A percentile compares a stretch with the other conserved stretches of the same genome.
phyloP scores from a whole-genome alignment of 2,797 vertebrate genomes.

The Sylvilagus floridanus region DNA sequence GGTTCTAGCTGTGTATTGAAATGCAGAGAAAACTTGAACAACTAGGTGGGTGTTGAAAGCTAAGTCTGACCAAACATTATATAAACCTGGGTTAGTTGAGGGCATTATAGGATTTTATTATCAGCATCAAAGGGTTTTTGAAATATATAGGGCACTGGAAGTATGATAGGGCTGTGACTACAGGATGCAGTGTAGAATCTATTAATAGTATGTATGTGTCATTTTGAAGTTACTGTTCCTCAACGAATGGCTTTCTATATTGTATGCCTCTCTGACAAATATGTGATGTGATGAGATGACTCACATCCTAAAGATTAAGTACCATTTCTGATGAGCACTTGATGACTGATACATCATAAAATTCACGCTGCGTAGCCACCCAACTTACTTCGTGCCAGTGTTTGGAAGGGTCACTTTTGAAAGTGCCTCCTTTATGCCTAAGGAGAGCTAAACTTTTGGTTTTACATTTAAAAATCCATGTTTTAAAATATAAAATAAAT shows the following conservation, averaged over 20 bases:
- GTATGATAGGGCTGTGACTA: not conserved
- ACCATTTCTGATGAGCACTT: constrained; percentile 26
- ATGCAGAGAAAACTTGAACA: not conserved
- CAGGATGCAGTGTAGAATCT: not conserved
- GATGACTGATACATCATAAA: constrained; percentile 63
- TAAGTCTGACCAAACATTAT: not conserved
- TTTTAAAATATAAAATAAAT: not conserved
- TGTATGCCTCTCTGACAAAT: not conserved
- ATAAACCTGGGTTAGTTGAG: not conserved
- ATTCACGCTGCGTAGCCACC: not conserved
- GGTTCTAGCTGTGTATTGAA: not conserved
- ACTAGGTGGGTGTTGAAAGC: not conserved
- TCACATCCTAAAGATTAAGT: constrained; percentile 71
- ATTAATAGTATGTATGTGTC: not conserved
- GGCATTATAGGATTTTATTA: not conserved
- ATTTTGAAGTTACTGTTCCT: constrained; percentile 40
- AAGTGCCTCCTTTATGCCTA: not conserved
- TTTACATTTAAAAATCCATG: not conserved
- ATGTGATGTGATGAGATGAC: constrained; percentile 52
- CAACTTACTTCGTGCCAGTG: not conserved
- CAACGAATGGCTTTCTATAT: constrained; percentile 61
- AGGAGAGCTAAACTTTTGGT: not conserved
- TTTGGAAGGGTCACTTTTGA: not conserved
- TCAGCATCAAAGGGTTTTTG: not conserved
- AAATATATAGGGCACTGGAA: not conserved